phyloP scores from a whole-genome alignment of 2,888 invertebrate species.

The Elegia similella region DNA sequence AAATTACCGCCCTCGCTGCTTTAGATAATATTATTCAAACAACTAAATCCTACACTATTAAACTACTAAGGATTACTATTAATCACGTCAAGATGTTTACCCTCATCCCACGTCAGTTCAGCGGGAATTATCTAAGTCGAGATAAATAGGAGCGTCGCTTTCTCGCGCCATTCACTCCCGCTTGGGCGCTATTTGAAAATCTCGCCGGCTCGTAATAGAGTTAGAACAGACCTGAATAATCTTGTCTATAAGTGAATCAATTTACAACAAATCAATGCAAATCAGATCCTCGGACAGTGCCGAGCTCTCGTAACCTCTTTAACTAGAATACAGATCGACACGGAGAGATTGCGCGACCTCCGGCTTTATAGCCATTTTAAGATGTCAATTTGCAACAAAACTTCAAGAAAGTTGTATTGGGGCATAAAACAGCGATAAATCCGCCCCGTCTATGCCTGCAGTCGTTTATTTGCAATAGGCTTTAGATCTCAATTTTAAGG shows the following conservation, averaged over 20 bases:
- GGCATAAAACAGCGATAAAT: constrained; percentile 52
- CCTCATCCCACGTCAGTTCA: constrained; percentile 71
- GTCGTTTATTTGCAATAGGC: constrained; percentile 51
- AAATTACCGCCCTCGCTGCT: constrained; percentile 47
- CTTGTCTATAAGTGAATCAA: constrained; percentile 56
- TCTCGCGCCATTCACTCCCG: constrained; percentile 47
- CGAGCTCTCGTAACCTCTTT: constrained; percentile 24
- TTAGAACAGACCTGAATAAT: constrained; percentile 47
- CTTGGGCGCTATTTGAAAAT: constrained; percentile 50
- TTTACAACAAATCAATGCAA: constrained; percentile 52
- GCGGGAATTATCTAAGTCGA: constrained; percentile 70
- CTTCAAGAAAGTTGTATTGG: constrained; percentile 50
- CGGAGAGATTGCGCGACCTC: constrained; percentile 24
- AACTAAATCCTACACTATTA: constrained; percentile 71
- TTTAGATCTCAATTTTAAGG: constrained; percentile 45
- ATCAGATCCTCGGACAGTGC: constrained; percentile 33
- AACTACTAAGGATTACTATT: constrained; percentile 75
- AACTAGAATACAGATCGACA: constrained; percentile 31
- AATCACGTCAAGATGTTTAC: constrained; percentile 78
- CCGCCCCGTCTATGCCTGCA: constrained; percentile 46
- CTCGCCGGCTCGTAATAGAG: constrained; percentile 45
- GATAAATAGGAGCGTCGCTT: constrained; percentile 66
- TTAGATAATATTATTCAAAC: constrained; percentile 64
- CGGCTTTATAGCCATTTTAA: constrained; percentile 43
- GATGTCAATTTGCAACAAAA: constrained; percentile 55